Evolutionary conservation across 2,797 vertebrate species (phyloP).

Genomic region (Nannoperca obscura): DNA sequence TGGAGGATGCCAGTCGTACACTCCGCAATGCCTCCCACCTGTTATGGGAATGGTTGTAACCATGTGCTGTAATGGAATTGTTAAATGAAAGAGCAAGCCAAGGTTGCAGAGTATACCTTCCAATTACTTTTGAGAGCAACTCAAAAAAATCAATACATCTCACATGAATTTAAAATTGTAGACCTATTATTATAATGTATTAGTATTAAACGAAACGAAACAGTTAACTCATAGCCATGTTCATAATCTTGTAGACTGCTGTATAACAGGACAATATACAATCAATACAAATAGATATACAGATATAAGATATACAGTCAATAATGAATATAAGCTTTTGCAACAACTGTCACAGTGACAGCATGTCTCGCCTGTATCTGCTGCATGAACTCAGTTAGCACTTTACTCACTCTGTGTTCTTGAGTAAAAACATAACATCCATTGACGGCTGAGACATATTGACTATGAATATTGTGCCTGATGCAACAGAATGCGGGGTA

Average conservation of each 20-base stretch:
- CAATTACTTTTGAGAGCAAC: not conserved
- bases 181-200: not conserved
- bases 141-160: conserved; percentile 7
- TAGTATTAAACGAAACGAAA: not conserved
- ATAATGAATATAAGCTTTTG: not conserved
- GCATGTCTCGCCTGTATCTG: too few species aligned
- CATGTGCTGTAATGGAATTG: not conserved
- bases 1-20: conserved; percentile 8
- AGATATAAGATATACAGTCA: not conserved
- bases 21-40: conserved; percentile 7
- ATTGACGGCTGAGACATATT: not conserved
- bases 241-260: not conserved
- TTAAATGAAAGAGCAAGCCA: conserved; percentile 6
- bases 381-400: not conserved
- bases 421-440: not conserved
- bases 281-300: too few species aligned
- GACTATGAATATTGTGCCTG: not conserved
- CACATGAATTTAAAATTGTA: not conserved
- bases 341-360: not conserved
- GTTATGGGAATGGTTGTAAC: not conserved
- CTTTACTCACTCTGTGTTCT: not conserved
- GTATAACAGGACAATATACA: not conserved
- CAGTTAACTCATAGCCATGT: not conserved
- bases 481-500: not conserved
- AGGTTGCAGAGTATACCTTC: conserved; percentile 17